Percentiles rank a stretch among this genome's conserved stretches.
Evolutionary conservation across 2,888 invertebrate species (phyloP).

Genomic region (Melipona beecheii): DNA sequence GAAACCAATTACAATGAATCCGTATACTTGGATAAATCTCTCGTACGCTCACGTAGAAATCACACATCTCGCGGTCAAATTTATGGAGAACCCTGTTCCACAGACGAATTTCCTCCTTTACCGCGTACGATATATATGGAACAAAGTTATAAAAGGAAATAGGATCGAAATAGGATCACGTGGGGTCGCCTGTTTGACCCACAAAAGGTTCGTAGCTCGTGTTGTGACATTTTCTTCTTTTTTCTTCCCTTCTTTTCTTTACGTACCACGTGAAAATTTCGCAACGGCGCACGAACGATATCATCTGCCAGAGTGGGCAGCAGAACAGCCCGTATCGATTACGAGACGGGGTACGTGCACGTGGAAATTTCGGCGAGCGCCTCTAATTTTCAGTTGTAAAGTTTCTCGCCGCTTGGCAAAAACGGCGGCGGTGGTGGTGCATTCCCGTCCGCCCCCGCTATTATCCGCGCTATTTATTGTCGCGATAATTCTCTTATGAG

Average conservation of each 20-base stretch:
- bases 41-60: neutral
- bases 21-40: neutral
- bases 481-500: slow-evolving; percentile 46
- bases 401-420: slow-evolving; percentile 18
- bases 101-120: neutral
- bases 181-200: neutral
- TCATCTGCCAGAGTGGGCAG: neutral
- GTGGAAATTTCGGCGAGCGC: slow-evolving; percentile 5
- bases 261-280: slow-evolving; percentile 1
- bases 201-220: neutral
- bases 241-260: neutral
- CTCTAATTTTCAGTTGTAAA: slow-evolving; percentile 23
- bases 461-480: slow-evolving; percentile 44
- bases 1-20: neutral
- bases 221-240: neutral
- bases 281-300: neutral
- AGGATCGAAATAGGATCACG: neutral
- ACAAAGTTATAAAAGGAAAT: neutral
- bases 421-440: neutral
- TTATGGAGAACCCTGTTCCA: too few species aligned
- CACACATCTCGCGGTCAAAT: too few species aligned
- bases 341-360: neutral
- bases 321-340: slow-evolving; percentile 6
- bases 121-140: neutral
- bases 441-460: slow-evolving; percentile 4